Evolutionary conservation across 2,797 vertebrate species (phyloP).

Genomic region (Oreortyx pictus): DNA sequence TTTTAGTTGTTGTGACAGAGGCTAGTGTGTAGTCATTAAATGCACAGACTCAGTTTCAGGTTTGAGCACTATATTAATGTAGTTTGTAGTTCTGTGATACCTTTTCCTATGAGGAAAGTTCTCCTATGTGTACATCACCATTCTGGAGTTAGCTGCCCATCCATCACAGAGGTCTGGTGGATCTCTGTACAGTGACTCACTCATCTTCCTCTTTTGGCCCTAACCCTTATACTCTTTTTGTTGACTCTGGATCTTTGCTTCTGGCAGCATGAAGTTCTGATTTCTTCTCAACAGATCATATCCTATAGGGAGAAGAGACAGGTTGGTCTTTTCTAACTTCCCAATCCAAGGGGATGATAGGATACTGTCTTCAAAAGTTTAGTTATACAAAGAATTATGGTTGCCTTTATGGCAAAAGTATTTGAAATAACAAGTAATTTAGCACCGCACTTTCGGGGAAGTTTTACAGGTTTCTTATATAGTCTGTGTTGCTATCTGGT

Average conservation of each 20-base stretch:
- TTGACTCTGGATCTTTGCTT: neutral
- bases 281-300: neutral
- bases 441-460: slow-evolving; percentile 28
- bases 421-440: slow-evolving; percentile 50
- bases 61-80: slow-evolving; percentile 38
- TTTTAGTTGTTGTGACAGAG: slow-evolving; percentile 53
- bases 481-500: slow-evolving; percentile 70
- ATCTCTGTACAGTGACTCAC: neutral
- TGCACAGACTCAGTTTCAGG: slow-evolving; percentile 12
- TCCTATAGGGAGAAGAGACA: neutral
- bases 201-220: neutral
- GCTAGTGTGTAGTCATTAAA: slow-evolving; percentile 47
- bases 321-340: neutral
- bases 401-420: neutral
- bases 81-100: neutral
- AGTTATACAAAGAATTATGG: neutral
- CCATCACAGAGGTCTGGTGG: accelerated
- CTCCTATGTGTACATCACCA: accelerated
- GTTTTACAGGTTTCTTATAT: slow-evolving; percentile 62
- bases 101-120: neutral
- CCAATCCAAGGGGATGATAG: neutral
- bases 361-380: neutral
- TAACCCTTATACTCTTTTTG: neutral
- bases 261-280: neutral
- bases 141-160: neutral